A percentile compares a stretch with the other conserved stretches of the same genome.
Conservation (phyloP, 2,888 invertebrate species). For the Drosophila demipolita region DNA sequence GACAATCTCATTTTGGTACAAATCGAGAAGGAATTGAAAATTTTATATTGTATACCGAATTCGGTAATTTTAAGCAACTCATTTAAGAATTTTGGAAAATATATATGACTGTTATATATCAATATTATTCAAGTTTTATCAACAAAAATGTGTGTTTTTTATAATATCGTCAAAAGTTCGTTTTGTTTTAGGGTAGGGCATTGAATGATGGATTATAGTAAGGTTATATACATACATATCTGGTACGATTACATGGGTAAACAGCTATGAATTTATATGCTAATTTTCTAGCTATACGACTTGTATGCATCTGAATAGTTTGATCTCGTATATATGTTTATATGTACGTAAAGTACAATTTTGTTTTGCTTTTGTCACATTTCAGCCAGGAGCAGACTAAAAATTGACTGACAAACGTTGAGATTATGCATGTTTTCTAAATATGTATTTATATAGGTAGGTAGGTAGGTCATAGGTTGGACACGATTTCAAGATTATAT, state of each 20-base stretch:
- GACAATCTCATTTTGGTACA: slow-evolving; percentile 9
- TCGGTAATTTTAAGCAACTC: slow-evolving; percentile 1
- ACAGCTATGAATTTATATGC: slow-evolving; percentile 48
- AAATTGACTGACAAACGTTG: slow-evolving; percentile 37
- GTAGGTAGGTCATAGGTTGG: slow-evolving; percentile 48
- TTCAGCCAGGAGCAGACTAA: slow-evolving; percentile 40
- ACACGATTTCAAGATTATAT: slow-evolving; percentile 50
- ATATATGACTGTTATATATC: neutral
- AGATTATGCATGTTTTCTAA: slow-evolving; percentile 39
- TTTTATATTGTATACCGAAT: slow-evolving; percentile 19
- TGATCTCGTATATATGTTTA: slow-evolving; percentile 27
- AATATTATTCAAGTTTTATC: neutral
- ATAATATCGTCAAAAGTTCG: slow-evolving; percentile 8
- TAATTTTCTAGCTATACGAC: slow-evolving; percentile 37
- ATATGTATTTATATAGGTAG: slow-evolving; percentile 44
- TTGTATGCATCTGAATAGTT: slow-evolving; percentile 33
- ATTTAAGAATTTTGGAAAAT: neutral
- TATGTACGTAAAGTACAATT: slow-evolving; percentile 41
- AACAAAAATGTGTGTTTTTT: slow-evolving; percentile 11
- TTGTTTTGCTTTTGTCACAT: slow-evolving; percentile 22
- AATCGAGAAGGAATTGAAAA: slow-evolving; percentile 15
- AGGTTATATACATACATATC: slow-evolving; percentile 50
- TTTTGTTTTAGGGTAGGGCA: slow-evolving; percentile 12
- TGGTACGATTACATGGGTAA: slow-evolving; percentile 33
- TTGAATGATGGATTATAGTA: slow-evolving; percentile 34